A percentile compares a stretch with the other conserved stretches of the same genome.
These are phyloP conservation scores for Euleptes europaea DNA, from an alignment of 2,113 vertebrate species.

Conservation along the genomic window DNA sequence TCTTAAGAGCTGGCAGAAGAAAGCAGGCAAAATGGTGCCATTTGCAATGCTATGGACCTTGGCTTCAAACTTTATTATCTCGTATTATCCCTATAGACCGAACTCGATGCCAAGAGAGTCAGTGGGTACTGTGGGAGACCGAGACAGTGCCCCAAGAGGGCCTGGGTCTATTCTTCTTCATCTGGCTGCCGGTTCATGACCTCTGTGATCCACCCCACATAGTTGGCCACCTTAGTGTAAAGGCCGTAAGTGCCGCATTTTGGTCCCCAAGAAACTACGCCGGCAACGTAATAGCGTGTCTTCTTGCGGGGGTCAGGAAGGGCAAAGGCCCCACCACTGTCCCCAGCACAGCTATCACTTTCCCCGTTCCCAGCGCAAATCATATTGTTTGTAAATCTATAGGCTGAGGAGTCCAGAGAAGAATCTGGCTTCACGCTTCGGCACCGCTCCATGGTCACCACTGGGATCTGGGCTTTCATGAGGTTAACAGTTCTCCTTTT, in stretches of 20 bases:
- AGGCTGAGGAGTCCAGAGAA: accelerated
- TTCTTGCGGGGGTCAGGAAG: constrained; percentile 53
- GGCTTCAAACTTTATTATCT: background rate
- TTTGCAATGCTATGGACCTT: background rate
- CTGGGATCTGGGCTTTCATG: constrained; percentile 58
- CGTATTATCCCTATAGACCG: background rate
- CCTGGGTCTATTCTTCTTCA: constrained; percentile 32
- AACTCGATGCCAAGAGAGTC: background rate
- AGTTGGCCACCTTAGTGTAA: constrained; percentile 88
- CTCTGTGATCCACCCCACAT: constrained; percentile 86
- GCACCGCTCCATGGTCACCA: constrained; percentile 65
- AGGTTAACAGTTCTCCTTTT: background rate
- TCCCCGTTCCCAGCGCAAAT: constrained; percentile 85
- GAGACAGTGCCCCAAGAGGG: background rate
- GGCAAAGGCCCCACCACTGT: constrained; percentile 86
- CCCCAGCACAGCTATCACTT: constrained; percentile 84
- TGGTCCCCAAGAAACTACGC: constrained; percentile 91
- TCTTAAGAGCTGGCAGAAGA: background rate
- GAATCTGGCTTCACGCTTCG: constrained; percentile 13
- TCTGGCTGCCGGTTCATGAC: constrained; percentile 68
- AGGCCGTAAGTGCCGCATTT: constrained; percentile 82
- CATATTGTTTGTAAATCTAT: constrained; percentile 85
- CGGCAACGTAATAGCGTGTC: constrained; percentile 65
- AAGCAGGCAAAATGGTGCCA: accelerated
- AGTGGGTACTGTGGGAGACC: background rate